Conservation (phyloP, 2,797 vertebrate genomes). For the Acanthurus tractus region DNA sequence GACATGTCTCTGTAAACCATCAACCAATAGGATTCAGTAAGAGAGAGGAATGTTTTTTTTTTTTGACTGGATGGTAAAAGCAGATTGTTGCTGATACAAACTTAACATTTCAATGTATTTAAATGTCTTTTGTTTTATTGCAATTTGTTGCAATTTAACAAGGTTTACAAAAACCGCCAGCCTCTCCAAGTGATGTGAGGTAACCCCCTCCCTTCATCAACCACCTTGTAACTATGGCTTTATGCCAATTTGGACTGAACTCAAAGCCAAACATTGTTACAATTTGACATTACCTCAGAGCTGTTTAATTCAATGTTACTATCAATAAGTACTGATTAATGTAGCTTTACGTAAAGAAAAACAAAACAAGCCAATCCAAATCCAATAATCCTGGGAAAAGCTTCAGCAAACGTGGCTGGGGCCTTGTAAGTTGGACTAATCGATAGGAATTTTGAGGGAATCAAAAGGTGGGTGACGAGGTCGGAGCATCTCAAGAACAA, state of each 20-base stretch:
- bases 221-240: slow-evolving; percentile 8
- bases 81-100: not conserved
- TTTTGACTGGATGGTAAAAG: not conserved
- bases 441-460: slow-evolving; percentile 76
- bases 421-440: slow-evolving; percentile 68
- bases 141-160: no score
- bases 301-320: slow-evolving; percentile 51
- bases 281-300: slow-evolving; percentile 38
- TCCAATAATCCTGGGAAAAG: slow-evolving; percentile 66
- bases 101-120: not conserved
- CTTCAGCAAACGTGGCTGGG: slow-evolving; percentile 51
- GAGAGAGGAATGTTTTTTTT: not conserved
- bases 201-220: slow-evolving; percentile 18
- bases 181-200: not conserved
- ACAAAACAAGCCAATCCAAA: slow-evolving; percentile 67
- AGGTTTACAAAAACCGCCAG: no score
- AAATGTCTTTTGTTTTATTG: no score
- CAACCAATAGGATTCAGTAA: not conserved
- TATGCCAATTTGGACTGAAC: slow-evolving; percentile 34
- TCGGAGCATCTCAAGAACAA: slow-evolving; percentile 75
- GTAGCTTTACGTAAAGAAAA: slow-evolving; percentile 58
- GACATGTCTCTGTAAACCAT: not conserved
- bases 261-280: slow-evolving; percentile 39
- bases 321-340: slow-evolving; percentile 60
- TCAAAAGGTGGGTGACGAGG: slow-evolving; percentile 72